Evolutionary conservation across 2,888 invertebrate species (phyloP), one percentile per base, ranked within the genome.

Genomic region (Oxytorus armatus): DNA sequence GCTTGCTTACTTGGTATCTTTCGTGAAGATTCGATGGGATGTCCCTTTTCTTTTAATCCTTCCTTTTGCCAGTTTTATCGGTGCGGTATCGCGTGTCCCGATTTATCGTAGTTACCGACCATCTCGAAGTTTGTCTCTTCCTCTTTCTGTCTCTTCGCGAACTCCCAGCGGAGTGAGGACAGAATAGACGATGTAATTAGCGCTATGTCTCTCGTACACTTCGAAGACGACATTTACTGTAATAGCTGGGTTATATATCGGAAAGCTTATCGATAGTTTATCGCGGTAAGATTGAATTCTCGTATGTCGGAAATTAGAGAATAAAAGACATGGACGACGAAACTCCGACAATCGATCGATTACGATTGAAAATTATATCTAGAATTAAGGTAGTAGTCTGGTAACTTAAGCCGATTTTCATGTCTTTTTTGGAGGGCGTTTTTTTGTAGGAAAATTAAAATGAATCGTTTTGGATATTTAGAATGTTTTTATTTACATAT

Each of bases 141-240:
- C 55, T 29, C 29, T 29, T 5, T 29, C 29, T 29, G 3, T 29
- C 29, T 5, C 29, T 29, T 5, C 5, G 3, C 18, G 33, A 44
- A 63, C 63, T 74, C 44, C 33, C 53, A 57, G 47, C 3, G 36
- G 55, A 47, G 57, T 68, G 61, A 53, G 68, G 61, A 51, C 53
- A 61, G 61, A 68, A 69, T 76, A 68, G 76, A 76, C 68, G 76
- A 68, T 39, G 68, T 68, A 59, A 69, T 76, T 76, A 61, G 51
- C 51, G 68, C 29, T 55, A 18, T 18, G 61, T 68, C 59, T 69
- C 39, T n/a, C 16, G 16, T 23, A 39, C 3, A 33, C 23, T 14
- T 5, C 5, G 3, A 3, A 29, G 11, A 3, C 5, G 39, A 39
- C n/a, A 3, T 39, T 39, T 39, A 39, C 39, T 39, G 39, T 39